Percentiles rank a stretch among this genome's conserved stretches.
Conservation (phyloP, 2,113 vertebrate genomes). For the Sturnus vulgaris region DNA sequence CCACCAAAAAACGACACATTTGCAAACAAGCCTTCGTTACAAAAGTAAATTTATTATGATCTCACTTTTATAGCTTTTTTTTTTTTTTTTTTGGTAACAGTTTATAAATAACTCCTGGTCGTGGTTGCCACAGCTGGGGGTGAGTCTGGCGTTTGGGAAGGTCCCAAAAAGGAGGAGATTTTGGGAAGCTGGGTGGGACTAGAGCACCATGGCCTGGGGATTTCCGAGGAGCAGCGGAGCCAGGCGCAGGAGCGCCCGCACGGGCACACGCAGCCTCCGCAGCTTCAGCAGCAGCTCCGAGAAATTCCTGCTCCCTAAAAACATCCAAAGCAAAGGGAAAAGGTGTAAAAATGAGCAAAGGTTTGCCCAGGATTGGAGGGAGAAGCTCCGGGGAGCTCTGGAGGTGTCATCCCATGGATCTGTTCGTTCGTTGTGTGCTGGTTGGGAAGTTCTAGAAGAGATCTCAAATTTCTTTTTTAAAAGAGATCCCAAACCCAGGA, state of each 20-base stretch:
- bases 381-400: fast-evolving
- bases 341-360: background rate
- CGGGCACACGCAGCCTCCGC: constrained; percentile 80
- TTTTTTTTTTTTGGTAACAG: background rate
- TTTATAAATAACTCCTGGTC: constrained; percentile 39
- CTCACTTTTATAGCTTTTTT: background rate
- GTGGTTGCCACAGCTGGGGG: background rate
- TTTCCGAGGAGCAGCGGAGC: constrained; percentile 81
- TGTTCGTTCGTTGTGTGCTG: fast-evolving
- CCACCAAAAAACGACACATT: background rate
- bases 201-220: constrained; percentile 76
- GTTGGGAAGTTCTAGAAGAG: fast-evolving
- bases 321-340: background rate
- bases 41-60: constrained; percentile 71
- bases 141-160: background rate
- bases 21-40: constrained; percentile 60
- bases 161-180: background rate
- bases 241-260: constrained; percentile 85
- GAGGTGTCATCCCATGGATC: background rate
- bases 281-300: constrained; percentile 84
- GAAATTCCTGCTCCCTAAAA: constrained; percentile 81
- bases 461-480: background rate
- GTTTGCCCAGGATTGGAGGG: fast-evolving
- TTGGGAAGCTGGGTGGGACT: background rate
- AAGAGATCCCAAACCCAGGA: background rate